phyloP scores from a whole-genome alignment of 2,113 vertebrate genomes.

The Empidonax traillii region DNA sequence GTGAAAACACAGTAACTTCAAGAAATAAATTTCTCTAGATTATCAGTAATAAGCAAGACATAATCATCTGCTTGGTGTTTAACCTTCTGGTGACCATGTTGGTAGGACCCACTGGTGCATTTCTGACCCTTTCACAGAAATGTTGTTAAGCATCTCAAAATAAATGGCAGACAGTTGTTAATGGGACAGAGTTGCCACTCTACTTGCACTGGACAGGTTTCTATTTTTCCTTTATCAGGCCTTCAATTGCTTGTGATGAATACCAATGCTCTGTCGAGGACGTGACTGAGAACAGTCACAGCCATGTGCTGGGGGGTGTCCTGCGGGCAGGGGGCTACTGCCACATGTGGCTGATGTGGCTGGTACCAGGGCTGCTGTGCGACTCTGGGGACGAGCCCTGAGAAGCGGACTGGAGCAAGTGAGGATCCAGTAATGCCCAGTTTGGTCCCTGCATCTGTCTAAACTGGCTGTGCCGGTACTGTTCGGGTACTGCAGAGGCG shows the following conservation, averaged over 20 bases:
- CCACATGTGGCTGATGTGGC: rapidly evolving
- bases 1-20: background rate
- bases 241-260: background rate
- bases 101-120: background rate
- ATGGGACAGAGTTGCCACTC: background rate
- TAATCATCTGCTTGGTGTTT: background rate
- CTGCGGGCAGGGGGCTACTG: background rate
- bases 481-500: rapidly evolving
- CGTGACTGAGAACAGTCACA: rapidly evolving
- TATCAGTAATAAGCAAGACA: background rate
- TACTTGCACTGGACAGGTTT: background rate
- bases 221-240: background rate
- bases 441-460: background rate
- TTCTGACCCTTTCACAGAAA: background rate
- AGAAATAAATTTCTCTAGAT: background rate
- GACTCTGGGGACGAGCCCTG: background rate
- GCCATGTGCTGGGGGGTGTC: rapidly evolving
- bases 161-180: background rate
- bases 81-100: background rate
- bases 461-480: background rate
- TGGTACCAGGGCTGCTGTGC: background rate
- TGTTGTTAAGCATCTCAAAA: background rate
- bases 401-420: background rate
- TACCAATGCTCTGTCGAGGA: rapidly evolving
- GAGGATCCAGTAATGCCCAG: rapidly evolving